Base-by-base conservation (phyloP, 2,797 vertebrate genomes). In the Parauchenoglanis ngamensis region DNA sequence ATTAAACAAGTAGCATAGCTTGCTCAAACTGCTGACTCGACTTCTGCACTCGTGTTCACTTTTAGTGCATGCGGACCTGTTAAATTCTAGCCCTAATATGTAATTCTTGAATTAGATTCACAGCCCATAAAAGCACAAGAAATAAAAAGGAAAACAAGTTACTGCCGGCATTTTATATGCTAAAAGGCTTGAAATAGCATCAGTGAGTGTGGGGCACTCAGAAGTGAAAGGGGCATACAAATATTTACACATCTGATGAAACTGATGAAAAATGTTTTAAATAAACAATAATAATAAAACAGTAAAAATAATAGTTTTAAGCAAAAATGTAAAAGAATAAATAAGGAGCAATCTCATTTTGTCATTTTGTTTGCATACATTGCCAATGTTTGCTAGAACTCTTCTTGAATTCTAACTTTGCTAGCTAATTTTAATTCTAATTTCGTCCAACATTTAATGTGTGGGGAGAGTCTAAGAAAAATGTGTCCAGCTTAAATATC, bases 1-100 rank as follows among this genome's bases (percentile, higher is more conserved):
- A 95, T 95, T 95, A 95, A 95, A 94, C 92, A 92, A 92, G 90
- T 78, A 85, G 31, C 76, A 81, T 56, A 83, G 54, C 83, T 85
- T 90, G 70, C 73, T 85, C 77, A 88, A 79, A 79, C 67, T 90
- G 87, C 85, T 89, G 87, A 80, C 83, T 84, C 83, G 49, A 87
- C 89, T 76, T 84, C 46, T 72, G 70, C 85, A 87, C 86, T 89
- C 35, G 46, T 79, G 67, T 83, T 88, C 19, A 88, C 57, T 89
- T 88, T 90, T 78, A 87, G 84, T 52, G 76, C 57, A 77, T 75
- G 40, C 10, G 40, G 57, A 78, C 57, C 70, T n/a, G 84, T 86
- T 81, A 57, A 65, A 72, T 87, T 84, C 17, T 83, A 31, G 56
- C 89, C 59, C 82, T 63, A 72, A 79, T 85, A 83, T 63, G 65